Evolutionary conservation across 2,888 invertebrate species (phyloP), one percentile per base, ranked within the genome.

Genomic region (Adineta ricciae): DNA sequence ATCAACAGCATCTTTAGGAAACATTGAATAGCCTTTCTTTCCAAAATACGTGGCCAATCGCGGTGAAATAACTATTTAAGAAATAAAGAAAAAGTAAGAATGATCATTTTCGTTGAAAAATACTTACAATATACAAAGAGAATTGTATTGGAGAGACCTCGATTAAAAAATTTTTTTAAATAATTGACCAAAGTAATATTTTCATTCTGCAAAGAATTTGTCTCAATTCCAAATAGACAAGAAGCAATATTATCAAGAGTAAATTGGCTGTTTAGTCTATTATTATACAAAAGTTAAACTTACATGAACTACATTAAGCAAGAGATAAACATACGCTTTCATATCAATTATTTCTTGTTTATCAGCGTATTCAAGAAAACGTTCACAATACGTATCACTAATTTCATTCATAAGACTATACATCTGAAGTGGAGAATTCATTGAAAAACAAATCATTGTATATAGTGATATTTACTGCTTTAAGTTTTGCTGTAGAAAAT

Each of bases 401-500:
- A 78, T 82, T 56, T 83, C 83, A 82, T 83, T 38, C 16, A 84
- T 84, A 27, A 54, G 54, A 21, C 52, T 83, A 27, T 49, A 83
- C 84, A 84, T 84, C 84, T 84, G 50, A 49, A 49, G 49, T 11
- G 49, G 14, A 49, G 8, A 49, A 49, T 49, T 49, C 49, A 49
- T 49, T n/a, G n/a, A n/a, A n/a, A n/a, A n/a, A n/a, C n/a, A n/a
- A n/a, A n/a, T n/a, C n/a, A n/a, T n/a, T n/a, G 21, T n/a, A 11
- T 24, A 19, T 4, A 19, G 19, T 21, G 24, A 36, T 38, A 24
- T 14, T 52, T 64, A 85, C 83, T 64, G 83, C 64, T 83, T 83
- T 85, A 8, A 85, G 50, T 50, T 85, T 85, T 56, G 83, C 85
- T 14, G 72, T 56, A 21, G 85, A 56, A n/a, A 85, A 85, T 24